A percentile compares a stretch with the other conserved stretches of the same genome.
Conservation (phyloP, 2,888 invertebrate genomes). For the Dryobotodes eremita region DNA sequence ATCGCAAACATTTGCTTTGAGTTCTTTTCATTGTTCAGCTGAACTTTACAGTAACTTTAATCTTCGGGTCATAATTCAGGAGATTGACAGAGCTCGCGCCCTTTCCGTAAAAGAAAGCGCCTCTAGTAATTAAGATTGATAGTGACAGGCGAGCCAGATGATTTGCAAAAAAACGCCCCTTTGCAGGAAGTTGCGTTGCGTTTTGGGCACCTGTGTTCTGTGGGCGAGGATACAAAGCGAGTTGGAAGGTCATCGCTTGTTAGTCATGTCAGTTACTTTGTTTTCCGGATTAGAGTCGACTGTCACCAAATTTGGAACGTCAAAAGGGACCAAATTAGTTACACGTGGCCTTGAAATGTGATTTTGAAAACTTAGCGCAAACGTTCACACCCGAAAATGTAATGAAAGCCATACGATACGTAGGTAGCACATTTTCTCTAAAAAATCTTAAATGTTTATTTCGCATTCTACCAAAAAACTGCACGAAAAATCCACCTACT, state of each 20-base stretch:
- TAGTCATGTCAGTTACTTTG: slow-evolving; percentile 5
- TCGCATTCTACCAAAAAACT: slow-evolving; percentile 4
- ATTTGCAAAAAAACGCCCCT: slow-evolving; percentile 67
- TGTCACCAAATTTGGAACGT: background rate
- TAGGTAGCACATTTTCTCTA: background rate
- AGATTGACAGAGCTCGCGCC: slow-evolving; percentile 63
- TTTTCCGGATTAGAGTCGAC: background rate
- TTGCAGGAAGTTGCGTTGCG: slow-evolving; percentile 53
- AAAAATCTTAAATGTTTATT: background rate
- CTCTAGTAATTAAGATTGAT: slow-evolving; percentile 75
- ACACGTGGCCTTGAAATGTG: background rate
- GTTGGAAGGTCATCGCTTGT: slow-evolving; percentile 8
- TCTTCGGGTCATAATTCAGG: slow-evolving; percentile 46
- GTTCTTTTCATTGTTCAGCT: slow-evolving; percentile 32
- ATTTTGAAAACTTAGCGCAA: background rate
- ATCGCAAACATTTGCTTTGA: slow-evolving; percentile 24
- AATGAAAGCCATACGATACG: background rate
- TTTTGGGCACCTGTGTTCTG: slow-evolving; percentile 34
- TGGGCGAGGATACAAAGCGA: background rate
- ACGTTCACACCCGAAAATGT: background rate
- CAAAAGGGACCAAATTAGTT: background rate
- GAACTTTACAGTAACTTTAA: slow-evolving; percentile 30
- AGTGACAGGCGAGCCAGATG: slow-evolving; percentile 69
- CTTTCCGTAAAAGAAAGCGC: slow-evolving; percentile 49
- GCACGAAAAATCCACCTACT: background rate